Base-by-base conservation (phyloP, 2,888 invertebrate genomes). In the Chydorus sphaericus region DNA sequence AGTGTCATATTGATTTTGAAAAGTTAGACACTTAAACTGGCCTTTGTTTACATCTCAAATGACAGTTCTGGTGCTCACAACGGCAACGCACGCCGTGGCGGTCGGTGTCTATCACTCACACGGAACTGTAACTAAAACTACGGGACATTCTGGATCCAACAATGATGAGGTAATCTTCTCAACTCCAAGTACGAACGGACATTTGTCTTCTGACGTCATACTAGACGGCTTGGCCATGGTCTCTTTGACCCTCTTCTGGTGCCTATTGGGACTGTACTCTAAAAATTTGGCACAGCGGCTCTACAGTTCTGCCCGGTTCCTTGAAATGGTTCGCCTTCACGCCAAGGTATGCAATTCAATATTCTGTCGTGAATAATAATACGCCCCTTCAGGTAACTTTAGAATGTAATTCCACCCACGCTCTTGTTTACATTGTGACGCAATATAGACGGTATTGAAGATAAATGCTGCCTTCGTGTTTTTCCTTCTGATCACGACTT, bases 261-360 rank as follows among this genome's bases (percentile, higher is more conserved):
- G 67, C n/a, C 62, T 66, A 10, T 60, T 71, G 50, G 70, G 70
- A 2, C 63, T 70, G 26, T 72, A 71, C 59, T 67, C 71, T 7
- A 68, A 71, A 59, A 64, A 65, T 37, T 63, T 71, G 10, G 68
- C 70, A 4, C 66, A 64, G n/a, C 64, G 68, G 18, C 62, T 71
- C 38, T 69, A 71, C 60, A 63, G 62, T 23, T 68, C 68, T 59
- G 64, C 63, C 20, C 64, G 66, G 56, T 68, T 72, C 62, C 62
- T 68, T 6, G 66, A 66, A 55, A 69, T 68, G 60, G 65, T 72
- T 1, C 62, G 71, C 7, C 63, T 70, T 51, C 72, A 71, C 60
- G 66, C 71, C 8, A 66, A 69, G 28, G 55, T 55, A 33, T 39
- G 8, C 6, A 11, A 10, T n/a, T 11, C 10, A 11, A 20, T 28